These are phyloP conservation scores for Ostrea denselamellosa DNA, from an alignment of 1,140 invertebrate genomes.

Conservation along the genomic window DNA sequence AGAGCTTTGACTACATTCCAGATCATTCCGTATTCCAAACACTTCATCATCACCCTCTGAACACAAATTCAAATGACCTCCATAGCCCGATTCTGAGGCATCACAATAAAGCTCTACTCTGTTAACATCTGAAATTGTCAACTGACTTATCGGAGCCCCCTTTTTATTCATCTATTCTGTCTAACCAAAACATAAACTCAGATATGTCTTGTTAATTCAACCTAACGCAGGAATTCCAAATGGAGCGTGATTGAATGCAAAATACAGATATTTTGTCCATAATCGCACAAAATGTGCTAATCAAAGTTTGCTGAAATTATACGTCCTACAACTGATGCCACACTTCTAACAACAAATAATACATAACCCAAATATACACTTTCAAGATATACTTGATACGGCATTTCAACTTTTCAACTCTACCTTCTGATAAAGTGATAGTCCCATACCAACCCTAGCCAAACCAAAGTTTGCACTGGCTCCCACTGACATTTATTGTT, in stretches of 20 bases:
- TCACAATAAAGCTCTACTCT: conserved; percentile 33
- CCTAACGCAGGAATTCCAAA: conserved; percentile 47
- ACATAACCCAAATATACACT: not conserved
- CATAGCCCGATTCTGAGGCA: conserved; percentile 39
- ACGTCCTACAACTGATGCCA: too few species aligned
- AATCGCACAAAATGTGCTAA: not conserved
- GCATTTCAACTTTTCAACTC: conserved; percentile 34
- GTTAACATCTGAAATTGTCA: conserved; percentile 38
- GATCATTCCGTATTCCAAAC: not conserved
- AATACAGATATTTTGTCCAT: conserved; percentile 39
- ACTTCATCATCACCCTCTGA: not conserved
- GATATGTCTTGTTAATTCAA: not conserved
- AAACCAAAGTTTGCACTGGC: too few species aligned
- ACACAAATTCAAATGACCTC: not conserved
- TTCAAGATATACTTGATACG: not conserved
- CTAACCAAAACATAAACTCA: conserved; percentile 29
- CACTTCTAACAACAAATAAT: too few species aligned
- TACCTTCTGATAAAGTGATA: conserved; percentile 8
- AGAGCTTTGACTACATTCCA: not conserved
- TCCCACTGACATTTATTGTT: too few species aligned
- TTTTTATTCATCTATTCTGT: conserved; percentile 34
- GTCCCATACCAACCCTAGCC: conserved; percentile 47
- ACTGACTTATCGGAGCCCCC: too few species aligned
- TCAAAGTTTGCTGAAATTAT: too few species aligned
- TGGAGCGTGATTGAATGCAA: conserved; percentile 32